phyloP scores from a whole-genome alignment of 2,888 invertebrate species.

The Stenurella melanura region DNA sequence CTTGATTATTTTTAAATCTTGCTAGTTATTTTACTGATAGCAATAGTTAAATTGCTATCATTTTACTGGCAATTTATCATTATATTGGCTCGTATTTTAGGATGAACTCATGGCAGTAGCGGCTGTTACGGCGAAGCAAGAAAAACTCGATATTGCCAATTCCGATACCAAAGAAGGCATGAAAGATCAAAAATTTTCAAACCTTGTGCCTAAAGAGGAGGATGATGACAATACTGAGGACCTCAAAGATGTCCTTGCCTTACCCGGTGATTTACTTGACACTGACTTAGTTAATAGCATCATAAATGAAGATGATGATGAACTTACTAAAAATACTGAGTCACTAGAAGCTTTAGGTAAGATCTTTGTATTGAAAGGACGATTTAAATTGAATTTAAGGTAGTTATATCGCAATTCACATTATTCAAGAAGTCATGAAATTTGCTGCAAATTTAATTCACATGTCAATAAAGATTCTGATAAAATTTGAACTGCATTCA shows the following conservation, averaged over 20 bases:
- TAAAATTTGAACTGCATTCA: too few species aligned
- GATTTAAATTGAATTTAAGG: background rate
- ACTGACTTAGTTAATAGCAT: slow-evolving; percentile 81
- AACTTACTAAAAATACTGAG: slow-evolving; percentile 75
- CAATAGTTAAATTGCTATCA: too few species aligned
- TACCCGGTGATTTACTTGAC: slow-evolving; percentile 80
- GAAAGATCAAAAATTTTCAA: slow-evolving; percentile 47
- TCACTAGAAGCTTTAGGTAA: slow-evolving; percentile 74
- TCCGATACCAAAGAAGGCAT: slow-evolving; percentile 45
- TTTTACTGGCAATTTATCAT: too few species aligned
- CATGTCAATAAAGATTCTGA: too few species aligned
- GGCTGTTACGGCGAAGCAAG: slow-evolving; percentile 80
- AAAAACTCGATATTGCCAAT: slow-evolving; percentile 61
- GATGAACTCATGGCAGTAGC: slow-evolving; percentile 84
- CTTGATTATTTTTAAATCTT: too few species aligned
- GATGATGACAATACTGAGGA: slow-evolving; percentile 77
- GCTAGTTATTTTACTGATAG: too few species aligned
- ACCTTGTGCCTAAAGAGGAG: slow-evolving; percentile 56
- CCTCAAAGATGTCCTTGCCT: slow-evolving; percentile 80
- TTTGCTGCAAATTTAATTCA: too few species aligned
- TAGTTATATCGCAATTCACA: too few species aligned
- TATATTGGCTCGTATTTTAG: slow-evolving; percentile 64
- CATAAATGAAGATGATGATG: slow-evolving; percentile 79
- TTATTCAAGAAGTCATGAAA: too few species aligned
- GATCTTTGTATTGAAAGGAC: background rate